Evolutionary conservation across 1,140 invertebrate species (phyloP).

Genomic region (Teleopsis dalmanni): DNA sequence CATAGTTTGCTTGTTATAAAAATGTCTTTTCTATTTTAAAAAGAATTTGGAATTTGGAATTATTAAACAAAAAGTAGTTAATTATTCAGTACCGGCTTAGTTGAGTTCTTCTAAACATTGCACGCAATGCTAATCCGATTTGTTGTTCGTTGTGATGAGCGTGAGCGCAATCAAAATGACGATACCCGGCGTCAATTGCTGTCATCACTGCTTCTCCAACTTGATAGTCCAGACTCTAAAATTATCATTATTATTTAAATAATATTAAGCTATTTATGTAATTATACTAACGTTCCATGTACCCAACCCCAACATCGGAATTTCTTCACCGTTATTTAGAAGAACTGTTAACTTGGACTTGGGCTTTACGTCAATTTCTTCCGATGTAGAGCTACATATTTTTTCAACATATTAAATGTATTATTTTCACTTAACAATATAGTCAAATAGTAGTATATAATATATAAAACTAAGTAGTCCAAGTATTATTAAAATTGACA

Average conservation of each 20-base stretch:
- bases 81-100: not conserved
- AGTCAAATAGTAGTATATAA: too few relatives aligned
- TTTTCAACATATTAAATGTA: not conserved
- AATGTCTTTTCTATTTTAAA: conserved; percentile 53
- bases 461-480: not conserved
- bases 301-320: conserved; percentile 66
- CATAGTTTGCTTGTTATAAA: conserved; percentile 55
- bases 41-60: not conserved
- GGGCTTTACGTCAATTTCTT: not conserved
- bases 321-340: conserved; percentile 57
- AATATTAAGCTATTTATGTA: not conserved
- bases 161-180: conserved; percentile 75
- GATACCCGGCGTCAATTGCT: conserved; percentile 69
- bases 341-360: not conserved
- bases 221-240: not conserved
- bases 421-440: too few relatives aligned
- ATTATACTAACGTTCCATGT: conserved; percentile 62
- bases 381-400: not conserved
- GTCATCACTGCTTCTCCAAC: conserved; percentile 57
- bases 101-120: conserved; percentile 14
- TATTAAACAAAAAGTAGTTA: not conserved
- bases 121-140: conserved; percentile 56
- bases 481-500: not conserved
- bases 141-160: conserved; percentile 69
- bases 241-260: conserved; percentile 1